Evolutionary conservation across 2,888 invertebrate species (phyloP).

Genomic region (Hypolimnas misippus): DNA sequence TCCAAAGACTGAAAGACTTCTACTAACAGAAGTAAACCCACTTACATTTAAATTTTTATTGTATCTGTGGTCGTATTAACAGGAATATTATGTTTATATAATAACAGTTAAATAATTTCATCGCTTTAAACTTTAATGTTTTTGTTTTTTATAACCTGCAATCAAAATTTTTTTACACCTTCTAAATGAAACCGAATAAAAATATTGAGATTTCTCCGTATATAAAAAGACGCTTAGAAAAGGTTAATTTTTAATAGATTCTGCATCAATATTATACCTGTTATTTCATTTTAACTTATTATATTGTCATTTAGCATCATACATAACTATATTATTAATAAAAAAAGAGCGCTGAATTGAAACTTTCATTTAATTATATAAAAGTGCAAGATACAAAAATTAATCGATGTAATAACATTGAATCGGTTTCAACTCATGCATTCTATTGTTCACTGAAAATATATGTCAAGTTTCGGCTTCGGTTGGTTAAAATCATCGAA

Average conservation of each 20-base stretch:
- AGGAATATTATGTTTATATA: background rate
- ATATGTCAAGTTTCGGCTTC: conserved; percentile 17
- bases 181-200: no score
- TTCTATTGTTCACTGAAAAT: conserved; percentile 13
- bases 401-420: background rate
- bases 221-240: background rate
- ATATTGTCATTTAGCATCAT: background rate
- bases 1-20: conserved; percentile 50
- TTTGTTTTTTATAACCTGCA: background rate
- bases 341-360: conserved; percentile 20
- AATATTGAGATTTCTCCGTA: background rate
- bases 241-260: background rate
- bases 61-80: background rate
- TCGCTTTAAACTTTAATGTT: background rate
- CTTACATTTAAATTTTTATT: conserved; percentile 3
- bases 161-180: background rate
- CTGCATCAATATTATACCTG: background rate
- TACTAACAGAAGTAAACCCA: conserved; percentile 4
- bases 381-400: background rate
- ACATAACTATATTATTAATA: conserved; percentile 11
- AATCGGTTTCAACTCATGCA: background rate
- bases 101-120: conserved; percentile 4
- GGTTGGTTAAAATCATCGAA: conserved; percentile 3
- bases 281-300: background rate
- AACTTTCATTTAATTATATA: conserved; percentile 34